A percentile compares a stretch with the other conserved stretches of the same genome.
Evolutionary conservation across 1,140 invertebrate species (phyloP).

Genomic region (Lucilia sericata): DNA sequence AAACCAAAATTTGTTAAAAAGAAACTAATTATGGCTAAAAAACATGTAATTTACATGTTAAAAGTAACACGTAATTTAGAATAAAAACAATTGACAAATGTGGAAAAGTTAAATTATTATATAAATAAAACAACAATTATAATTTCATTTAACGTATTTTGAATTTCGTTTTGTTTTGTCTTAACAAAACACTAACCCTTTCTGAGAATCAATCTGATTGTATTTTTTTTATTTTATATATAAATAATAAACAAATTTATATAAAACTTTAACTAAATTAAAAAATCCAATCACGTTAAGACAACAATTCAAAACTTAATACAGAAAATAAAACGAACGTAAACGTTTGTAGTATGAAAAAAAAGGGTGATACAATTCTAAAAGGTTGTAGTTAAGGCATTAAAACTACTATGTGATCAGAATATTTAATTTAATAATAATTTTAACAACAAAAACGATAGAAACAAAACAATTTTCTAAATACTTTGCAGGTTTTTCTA

Average conservation of each 20-base stretch:
- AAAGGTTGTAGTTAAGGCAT: slow-evolving; percentile 26
- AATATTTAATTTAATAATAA: not conserved
- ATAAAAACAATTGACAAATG: not conserved
- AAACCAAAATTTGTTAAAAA: too few species aligned
- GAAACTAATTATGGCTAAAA: too few species aligned
- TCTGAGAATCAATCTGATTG: too few species aligned
- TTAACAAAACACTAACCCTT: not conserved
- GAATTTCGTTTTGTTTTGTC: not conserved
- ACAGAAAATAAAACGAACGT: not conserved
- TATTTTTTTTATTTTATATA: too few species aligned
- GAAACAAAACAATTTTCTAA: too few species aligned
- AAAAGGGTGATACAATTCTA: slow-evolving; percentile 39
- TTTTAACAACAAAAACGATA: too few species aligned
- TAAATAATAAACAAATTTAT: too few species aligned
- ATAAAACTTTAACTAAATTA: not conserved
- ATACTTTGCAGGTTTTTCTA: too few species aligned
- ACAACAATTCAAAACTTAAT: not conserved
- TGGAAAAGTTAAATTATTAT: not conserved
- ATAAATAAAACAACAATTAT: not conserved
- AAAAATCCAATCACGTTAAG: slow-evolving; percentile 32
- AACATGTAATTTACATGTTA: not conserved
- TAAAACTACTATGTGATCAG: not conserved
- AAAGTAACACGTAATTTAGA: not conserved
- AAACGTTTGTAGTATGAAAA: not conserved
- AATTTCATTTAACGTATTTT: not conserved